Evolutionary conservation across 2,797 vertebrate genomes (phyloP), one percentile per base, ranked within the genome.

Genomic region (Gambusia yucatana): DNA sequence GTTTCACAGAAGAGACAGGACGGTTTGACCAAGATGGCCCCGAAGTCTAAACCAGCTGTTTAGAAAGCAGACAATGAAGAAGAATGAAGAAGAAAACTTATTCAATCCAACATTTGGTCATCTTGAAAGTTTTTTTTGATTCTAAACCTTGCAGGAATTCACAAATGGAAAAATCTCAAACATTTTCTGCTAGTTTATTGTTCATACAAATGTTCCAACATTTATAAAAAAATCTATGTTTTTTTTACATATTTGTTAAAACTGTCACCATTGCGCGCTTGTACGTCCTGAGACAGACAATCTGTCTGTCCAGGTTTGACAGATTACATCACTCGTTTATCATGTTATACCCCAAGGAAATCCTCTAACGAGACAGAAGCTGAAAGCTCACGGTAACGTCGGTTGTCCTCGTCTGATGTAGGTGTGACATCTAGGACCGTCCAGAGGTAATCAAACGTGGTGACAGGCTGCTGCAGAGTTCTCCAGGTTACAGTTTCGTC

Each of bases 21-120:
- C 0, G 86, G 92, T 9, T 96, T 97, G 36, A 97, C 89, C 89
- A 97, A 89, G 77, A 97, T 77, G 1, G 96, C 95, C 43, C 97
- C 96, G 5, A 97, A 97, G 75, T 94, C 87, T 43, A 96, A 90
- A 47, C 88, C 90, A 77, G 94, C 97, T 98, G 43, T 46, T 71
- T 44, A 28, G 25, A 46, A 46, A 52, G 46, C 5, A 71, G 13
- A 28, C n/a, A 16, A 16, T 67, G 20, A 67, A 67, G 20, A 41
- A 41, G 20, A 65, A 63, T 8, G 33, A 6, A 63, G 61, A 25
- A 33, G 16, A 36, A 36, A 36, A 33, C 28, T 7, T 33, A 63
- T 33, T 20, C 33, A 61, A 33, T 14, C 28, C 6, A 61, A 61
- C 11, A 63, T 33, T 65, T 65, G 10, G 33, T 39, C 41, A 39